phyloP scores from a whole-genome alignment of 2,888 invertebrate genomes.

The Agrochola lychnidis region DNA sequence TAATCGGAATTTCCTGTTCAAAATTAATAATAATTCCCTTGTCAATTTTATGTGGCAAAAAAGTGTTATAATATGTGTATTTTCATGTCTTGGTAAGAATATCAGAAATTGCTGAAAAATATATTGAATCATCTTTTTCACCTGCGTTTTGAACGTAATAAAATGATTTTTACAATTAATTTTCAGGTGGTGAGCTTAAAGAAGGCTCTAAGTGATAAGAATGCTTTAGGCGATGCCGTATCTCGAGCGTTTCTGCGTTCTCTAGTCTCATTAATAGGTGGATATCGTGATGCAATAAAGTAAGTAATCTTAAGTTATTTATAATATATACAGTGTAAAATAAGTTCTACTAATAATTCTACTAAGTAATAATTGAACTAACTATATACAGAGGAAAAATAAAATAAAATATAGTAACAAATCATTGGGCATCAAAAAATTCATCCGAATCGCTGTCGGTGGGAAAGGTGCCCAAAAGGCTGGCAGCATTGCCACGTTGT shows the following conservation, averaged over 20 bases:
- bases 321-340: too few species aligned
- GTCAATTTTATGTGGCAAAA: background rate
- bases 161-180: slow-evolving; percentile 26
- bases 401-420: too few species aligned
- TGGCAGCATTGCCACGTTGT: too few species aligned
- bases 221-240: slow-evolving; percentile 97
- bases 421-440: too few species aligned
- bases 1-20: background rate
- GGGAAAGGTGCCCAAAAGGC: too few species aligned
- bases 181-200: slow-evolving; percentile 93
- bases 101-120: too few species aligned
- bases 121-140: background rate
- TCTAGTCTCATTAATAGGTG: slow-evolving; percentile 98
- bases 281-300: slow-evolving; percentile 97
- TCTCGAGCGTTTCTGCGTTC: slow-evolving; percentile 97
- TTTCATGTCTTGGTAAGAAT: background rate
- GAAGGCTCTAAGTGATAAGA: slow-evolving; percentile 94
- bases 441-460: too few species aligned
- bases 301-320: too few species aligned
- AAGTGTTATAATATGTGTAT: background rate
- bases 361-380: too few species aligned
- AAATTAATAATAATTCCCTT: background rate
- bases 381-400: too few species aligned
- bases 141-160: background rate
- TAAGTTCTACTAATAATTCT: too few species aligned